Base-by-base conservation (phyloP, 1,140 invertebrate species). In the Drosophila willistoni region DNA sequence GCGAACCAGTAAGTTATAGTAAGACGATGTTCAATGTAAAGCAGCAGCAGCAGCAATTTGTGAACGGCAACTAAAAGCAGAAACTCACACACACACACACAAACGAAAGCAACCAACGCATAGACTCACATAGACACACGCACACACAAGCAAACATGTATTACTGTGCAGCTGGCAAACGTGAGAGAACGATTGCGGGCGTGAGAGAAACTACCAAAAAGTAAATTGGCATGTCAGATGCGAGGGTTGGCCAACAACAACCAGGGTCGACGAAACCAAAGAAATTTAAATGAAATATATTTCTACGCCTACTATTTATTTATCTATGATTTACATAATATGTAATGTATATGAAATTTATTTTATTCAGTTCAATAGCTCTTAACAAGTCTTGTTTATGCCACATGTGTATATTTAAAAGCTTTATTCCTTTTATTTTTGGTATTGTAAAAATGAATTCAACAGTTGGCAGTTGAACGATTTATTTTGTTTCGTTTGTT, bases 41-140 rank as follows among this genome's bases (percentile, higher is more conserved):
- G 62, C 64, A 59, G 68, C 69, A 75, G 60, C 81, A 63, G 62
- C 64, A 59, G 68, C 69, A 75, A 68, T 72, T 79, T 57, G 29
- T 67, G 41, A 72, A 68, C 61, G 64, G 61, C 67, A 71, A 64
- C 71, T 62, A 79, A 70, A 57, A 62, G 67, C 59, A 42, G 1
- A 68, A 61, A 34, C 54, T 66, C 55, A 61, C 42, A 42, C 72
- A 42, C 63, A 66, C 57, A 74, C 57, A 64, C 13, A 59, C 34
- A 59, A 14, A 10, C 13, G 10, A 41, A 17, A 44, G 34, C 68
- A 59, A 59, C 41, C 36, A 68, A 42, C 63, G 68, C 61, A 74
- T 7, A 29, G 29, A 29, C 29, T 0, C 62, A 68, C 13, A 25
- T 25, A 25, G 22, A 25, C 22, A 59, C 34, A 64, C 25, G 6